Conservation (phyloP, 2,888 invertebrate genomes). For the Tipula lateralis region DNA sequence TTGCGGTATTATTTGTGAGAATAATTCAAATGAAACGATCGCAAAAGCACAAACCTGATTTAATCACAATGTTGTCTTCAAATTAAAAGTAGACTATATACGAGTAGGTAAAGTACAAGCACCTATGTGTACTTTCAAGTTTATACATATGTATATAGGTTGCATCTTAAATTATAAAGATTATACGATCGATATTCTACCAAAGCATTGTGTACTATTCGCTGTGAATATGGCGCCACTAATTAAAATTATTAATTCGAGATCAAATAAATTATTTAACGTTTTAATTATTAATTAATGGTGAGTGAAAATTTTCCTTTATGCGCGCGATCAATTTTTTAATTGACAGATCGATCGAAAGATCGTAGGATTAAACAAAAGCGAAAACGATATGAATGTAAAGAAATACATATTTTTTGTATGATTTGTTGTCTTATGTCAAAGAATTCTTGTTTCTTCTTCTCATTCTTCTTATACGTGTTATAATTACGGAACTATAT, state of each 20-base stretch:
- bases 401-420: neutral
- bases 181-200: neutral
- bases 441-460: neutral
- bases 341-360: neutral
- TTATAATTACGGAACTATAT: conserved; percentile 2
- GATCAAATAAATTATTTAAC: neutral
- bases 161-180: neutral
- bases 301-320: neutral
- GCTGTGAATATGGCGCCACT: neutral
- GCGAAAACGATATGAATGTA: neutral
- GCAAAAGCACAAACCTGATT: neutral
- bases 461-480: neutral
- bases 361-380: neutral
- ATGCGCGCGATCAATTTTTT: neutral
- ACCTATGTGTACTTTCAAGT: neutral
- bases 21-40: neutral
- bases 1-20: neutral
- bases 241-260: neutral
- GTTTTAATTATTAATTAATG: neutral
- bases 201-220: neutral
- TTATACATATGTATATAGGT: no score
- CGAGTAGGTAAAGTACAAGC: neutral
- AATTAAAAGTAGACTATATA: neutral
- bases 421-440: conserved; percentile 11
- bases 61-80: neutral